Evolutionary conservation across 2,888 invertebrate genomes (phyloP).

Genomic region (Thumatha senex): DNA sequence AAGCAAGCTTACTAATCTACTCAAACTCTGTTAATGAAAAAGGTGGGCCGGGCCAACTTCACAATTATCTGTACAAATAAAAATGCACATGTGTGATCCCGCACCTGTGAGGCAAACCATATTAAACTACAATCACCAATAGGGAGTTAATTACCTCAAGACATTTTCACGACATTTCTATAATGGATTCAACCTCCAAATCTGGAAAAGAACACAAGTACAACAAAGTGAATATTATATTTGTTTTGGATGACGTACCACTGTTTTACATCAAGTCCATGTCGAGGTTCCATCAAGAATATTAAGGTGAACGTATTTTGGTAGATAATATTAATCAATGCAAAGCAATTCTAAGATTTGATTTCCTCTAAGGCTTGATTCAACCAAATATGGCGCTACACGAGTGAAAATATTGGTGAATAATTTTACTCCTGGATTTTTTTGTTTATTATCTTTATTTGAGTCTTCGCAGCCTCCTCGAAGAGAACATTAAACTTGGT

Average conservation of each 20-base stretch:
- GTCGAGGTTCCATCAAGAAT: conserved; percentile 43
- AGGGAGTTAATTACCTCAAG: conserved; percentile 83
- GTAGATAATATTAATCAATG: not conserved
- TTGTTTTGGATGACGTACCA: conserved; percentile 66
- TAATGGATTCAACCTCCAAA: conserved; percentile 82
- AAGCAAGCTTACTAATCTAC: conserved; percentile 74
- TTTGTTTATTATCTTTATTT: too few species aligned
- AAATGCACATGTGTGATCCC: conserved; percentile 38
- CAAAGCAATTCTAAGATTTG: not conserved
- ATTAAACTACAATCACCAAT: conserved; percentile 80
- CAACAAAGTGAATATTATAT: conserved; percentile 81
- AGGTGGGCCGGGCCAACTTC: conserved; percentile 45
- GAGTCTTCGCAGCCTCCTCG: too few species aligned
- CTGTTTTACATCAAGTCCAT: conserved; percentile 82
- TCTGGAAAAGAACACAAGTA: conserved; percentile 84
- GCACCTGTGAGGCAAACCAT: conserved; percentile 66
- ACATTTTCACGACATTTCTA: conserved; percentile 82
- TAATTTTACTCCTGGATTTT: too few species aligned
- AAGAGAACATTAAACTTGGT: too few species aligned
- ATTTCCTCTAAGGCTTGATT: too few species aligned
- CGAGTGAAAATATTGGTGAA: too few species aligned
- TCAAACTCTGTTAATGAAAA: conserved; percentile 60
- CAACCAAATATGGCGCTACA: too few species aligned
- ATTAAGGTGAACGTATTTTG: not conserved
- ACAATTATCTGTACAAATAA: conserved; percentile 22